phyloP scores from a whole-genome alignment of 1,140 invertebrate species.

The Drosophila rhopaloa region DNA sequence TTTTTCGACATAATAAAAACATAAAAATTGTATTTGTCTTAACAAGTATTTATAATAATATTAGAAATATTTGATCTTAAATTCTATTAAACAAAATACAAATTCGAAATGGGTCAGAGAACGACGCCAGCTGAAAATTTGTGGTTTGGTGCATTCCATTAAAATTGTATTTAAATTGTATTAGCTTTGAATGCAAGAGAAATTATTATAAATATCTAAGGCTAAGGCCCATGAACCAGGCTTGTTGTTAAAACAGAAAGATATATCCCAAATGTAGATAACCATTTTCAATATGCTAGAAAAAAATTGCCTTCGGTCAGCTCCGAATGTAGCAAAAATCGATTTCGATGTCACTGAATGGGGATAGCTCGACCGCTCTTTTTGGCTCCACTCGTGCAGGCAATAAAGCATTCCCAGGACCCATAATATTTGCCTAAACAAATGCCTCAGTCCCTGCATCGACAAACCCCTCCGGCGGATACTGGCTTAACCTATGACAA shows the following conservation, averaged over 20 bases:
- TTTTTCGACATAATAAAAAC: too few relatives aligned
- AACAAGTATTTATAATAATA: too few relatives aligned
- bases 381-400: conserved; percentile 17
- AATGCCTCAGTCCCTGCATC: conserved; percentile 26
- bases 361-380: conserved; percentile 1
- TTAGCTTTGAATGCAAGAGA: too few relatives aligned
- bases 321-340: conserved; percentile 23
- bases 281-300: conserved; percentile 23
- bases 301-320: conserved; percentile 19
- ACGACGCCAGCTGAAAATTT: too few relatives aligned
- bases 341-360: conserved; percentile 13
- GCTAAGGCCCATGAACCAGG: neutral
- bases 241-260: conserved; percentile 2
- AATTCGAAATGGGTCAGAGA: too few relatives aligned
- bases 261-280: conserved; percentile 3
- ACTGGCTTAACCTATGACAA: conserved; percentile 25
- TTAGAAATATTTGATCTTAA: too few relatives aligned
- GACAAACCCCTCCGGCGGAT: conserved; percentile 14
- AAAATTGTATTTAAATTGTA: too few relatives aligned
- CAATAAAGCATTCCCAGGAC: conserved; percentile 45
- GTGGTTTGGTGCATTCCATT: too few relatives aligned
- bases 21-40: too few relatives aligned
- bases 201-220: neutral
- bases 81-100: too few relatives aligned
- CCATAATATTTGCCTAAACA: conserved; percentile 54